Base-by-base conservation (phyloP, 2,113 vertebrate genomes). In the Prunella himalayana region DNA sequence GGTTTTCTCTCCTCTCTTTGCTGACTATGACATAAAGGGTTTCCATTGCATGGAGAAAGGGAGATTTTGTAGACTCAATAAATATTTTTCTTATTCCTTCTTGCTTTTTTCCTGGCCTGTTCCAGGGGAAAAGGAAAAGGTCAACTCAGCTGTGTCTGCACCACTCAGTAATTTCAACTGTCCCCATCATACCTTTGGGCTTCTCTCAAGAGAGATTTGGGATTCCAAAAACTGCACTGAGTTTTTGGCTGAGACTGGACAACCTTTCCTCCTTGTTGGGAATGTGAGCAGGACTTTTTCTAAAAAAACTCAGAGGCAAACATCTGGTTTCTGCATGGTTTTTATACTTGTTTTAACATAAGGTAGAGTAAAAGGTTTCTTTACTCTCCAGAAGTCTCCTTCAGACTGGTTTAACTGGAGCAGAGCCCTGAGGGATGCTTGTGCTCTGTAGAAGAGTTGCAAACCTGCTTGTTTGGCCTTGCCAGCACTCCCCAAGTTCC, bases 321-420 rank as follows among this genome's bases (percentile, higher is more conserved):
- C 14, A 3, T 41, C 15, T 59, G 44, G 2, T 42, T 95, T 79
- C 60, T 76, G 24, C 6, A 3, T 30, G 28, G 1, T 2, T 90
- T 91, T 92, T n/a, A 7, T 16, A 25, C 24, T 64, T 61, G 15
- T 42, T 95, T 80, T 54, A 72, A 39, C 17, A 54, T 3, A 14
- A 45, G 49, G 37, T 47, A 15, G n/a, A 75, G 18, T 33, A 37
- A 77, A 51, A 77, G 49, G 14, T 75, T 84, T 89, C 33, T 78
- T 81, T 7, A 15, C 11, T 73, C 20, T 49, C 54, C 4, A 7
- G 4, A 60, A 41, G 8, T 17, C 17, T 86, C 20, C n/a, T 39
- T 35, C 0, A 0, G 10, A 24, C 9, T 50, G 0, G 0, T 82
- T 81, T 63, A 33, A 16, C 11, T 4, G 33, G 50, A 41, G 24